Evolutionary conservation across 2,113 vertebrate genomes (phyloP).

Genomic region (Clarias macrocephalus): DNA sequence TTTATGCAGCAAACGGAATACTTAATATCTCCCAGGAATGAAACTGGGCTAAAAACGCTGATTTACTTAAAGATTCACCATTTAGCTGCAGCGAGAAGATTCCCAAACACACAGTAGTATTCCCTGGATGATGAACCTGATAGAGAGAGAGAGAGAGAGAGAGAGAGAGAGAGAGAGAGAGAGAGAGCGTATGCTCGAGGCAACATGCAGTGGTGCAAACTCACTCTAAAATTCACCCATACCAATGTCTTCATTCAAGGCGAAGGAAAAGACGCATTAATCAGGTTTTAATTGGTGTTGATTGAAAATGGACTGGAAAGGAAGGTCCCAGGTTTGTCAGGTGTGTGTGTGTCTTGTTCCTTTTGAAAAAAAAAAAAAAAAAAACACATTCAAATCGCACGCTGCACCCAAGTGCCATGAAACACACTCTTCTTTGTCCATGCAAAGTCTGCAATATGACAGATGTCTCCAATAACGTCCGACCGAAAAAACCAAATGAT

Average conservation of each 20-base stretch:
- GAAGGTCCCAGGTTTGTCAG: background rate
- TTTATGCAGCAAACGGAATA: conserved; percentile 96
- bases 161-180: conserved; percentile 9
- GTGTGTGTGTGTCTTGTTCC: background rate
- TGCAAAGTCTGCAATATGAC: background rate
- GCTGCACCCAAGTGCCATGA: too few species aligned
- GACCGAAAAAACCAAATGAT: conserved; percentile 55
- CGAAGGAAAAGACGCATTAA: background rate
- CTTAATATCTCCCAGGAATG: conserved; percentile 97
- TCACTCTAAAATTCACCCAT: background rate
- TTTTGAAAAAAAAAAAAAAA: background rate
- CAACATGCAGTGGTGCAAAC: background rate
- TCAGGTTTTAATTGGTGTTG: background rate
- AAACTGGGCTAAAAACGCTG: conserved; percentile 79
- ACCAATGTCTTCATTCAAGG: background rate
- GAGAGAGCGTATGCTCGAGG: conserved; percentile 31
- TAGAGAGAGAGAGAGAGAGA: conserved; percentile 10
- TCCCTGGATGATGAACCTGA: conserved; percentile 37
- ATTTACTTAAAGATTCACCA: conserved; percentile 86
- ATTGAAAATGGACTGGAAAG: too few species aligned
- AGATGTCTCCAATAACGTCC: conserved; percentile 72
- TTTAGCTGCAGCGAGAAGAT: conserved; percentile 73
- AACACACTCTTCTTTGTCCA: conserved; percentile 48
- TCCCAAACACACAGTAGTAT: conserved; percentile 55
- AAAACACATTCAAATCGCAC: background rate